phyloP scores from a whole-genome alignment of 2,797 vertebrate genomes.

The Arctocebus calabarensis region DNA sequence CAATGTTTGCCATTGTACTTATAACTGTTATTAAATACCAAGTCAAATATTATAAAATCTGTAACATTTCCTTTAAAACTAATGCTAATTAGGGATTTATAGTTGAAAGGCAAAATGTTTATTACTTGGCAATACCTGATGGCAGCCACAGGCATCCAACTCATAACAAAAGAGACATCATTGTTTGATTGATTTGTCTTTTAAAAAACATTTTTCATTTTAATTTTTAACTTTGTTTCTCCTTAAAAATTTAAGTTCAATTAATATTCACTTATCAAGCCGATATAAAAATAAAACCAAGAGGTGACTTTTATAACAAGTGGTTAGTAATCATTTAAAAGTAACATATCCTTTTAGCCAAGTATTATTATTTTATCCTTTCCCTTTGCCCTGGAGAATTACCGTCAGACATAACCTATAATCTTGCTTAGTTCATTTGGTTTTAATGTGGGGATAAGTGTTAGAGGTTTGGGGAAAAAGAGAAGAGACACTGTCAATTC shows the following conservation, averaged over 20 bases:
- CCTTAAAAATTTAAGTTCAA: slow-evolving; percentile 57
- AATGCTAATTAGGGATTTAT: slow-evolving; percentile 71
- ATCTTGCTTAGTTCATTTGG: slow-evolving; percentile 31
- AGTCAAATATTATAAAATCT: slow-evolving; percentile 84
- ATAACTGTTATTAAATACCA: slow-evolving; percentile 89
- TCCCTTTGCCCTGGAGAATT: slow-evolving; percentile 30
- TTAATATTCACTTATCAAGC: slow-evolving; percentile 70
- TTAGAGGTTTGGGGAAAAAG: slow-evolving; percentile 3
- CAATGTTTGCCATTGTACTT: slow-evolving; percentile 88
- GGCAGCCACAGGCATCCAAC: slow-evolving; percentile 37
- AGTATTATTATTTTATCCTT: slow-evolving; percentile 44
- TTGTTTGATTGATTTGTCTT: slow-evolving; percentile 56
- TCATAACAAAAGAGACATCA: slow-evolving; percentile 22
- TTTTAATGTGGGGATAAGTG: neutral
- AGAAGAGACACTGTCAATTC: neutral
- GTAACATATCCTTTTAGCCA: slow-evolving; percentile 48
- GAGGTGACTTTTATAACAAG: slow-evolving; percentile 70
- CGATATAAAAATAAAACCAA: slow-evolving; percentile 71
- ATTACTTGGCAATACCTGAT: slow-evolving; percentile 58
- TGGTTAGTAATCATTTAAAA: slow-evolving; percentile 76
- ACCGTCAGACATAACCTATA: slow-evolving; percentile 10
- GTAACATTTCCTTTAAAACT: slow-evolving; percentile 81
- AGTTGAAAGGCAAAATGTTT: slow-evolving; percentile 61
- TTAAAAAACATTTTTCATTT: slow-evolving; percentile 65
- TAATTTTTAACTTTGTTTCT: slow-evolving; percentile 59